Conservation (phyloP, 2,797 vertebrate genomes). For the Falco peregrinus region DNA sequence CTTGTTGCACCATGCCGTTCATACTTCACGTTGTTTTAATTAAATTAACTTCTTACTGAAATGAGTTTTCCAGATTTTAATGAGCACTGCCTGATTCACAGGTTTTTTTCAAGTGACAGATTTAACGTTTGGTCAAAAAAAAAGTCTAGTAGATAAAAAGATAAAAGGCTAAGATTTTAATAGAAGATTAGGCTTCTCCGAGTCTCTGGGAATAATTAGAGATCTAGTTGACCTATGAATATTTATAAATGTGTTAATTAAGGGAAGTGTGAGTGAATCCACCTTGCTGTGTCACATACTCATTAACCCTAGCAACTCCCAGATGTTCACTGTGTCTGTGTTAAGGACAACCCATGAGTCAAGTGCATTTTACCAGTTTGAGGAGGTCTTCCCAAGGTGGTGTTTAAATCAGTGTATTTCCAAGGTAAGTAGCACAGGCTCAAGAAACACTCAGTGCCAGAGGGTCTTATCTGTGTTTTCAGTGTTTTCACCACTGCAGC, state of each 20-base stretch:
- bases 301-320: conserved; percentile 13
- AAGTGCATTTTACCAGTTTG: not conserved
- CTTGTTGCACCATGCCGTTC: not conserved
- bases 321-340: not conserved
- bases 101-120: not conserved
- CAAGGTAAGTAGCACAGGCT: not conserved
- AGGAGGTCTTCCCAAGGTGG: not conserved
- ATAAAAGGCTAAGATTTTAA: not conserved
- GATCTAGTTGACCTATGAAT: conserved; percentile 55
- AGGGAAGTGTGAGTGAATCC: conserved; percentile 10
- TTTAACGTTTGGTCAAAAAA: conserved; percentile 5
- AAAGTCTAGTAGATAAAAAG: not conserved
- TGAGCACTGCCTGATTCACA: not conserved
- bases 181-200: not conserved
- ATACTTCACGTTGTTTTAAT: not conserved
- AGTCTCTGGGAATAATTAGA: conserved; percentile 50
- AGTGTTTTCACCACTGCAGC: not conserved
- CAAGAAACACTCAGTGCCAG: not conserved
- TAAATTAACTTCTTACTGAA: not conserved
- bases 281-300: not conserved
- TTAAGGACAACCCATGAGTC: not conserved
- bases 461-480: not conserved
- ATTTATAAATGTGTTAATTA: conserved; percentile 66
- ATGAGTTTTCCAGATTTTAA: conserved; percentile 3
- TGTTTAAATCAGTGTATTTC: not conserved